Evolutionary conservation across 2,888 invertebrate species (phyloP), one percentile per base, ranked within the genome.

Genomic region (Serripes groenlandicus): DNA sequence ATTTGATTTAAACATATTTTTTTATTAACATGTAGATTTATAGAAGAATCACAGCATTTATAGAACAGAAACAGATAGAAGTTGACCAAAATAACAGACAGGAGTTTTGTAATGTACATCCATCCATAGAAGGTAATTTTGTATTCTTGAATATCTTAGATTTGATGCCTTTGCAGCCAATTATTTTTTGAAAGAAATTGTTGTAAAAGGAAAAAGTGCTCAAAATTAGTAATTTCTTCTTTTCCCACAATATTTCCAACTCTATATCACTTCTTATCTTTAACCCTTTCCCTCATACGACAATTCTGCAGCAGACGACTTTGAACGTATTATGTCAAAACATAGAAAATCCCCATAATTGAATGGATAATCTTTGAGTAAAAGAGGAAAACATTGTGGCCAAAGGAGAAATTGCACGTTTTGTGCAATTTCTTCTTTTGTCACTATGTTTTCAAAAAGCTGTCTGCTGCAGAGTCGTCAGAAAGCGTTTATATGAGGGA

Each of bases 31-130:
- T 15, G 9, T 28, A 94, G 94, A 92, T 95, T 30, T 87, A 96
- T 76, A 95, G 96, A 75, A 95, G 98, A 72, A 97, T 98, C 85
- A 96, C 83, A 34, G 96, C 97, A 90, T 97, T 97, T 90, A 97
- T 97, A 49, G 96, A 96, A 87, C 95, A 96, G 86, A 98, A 98
- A 95, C 95, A 97, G 42, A 96, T 96, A 80, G 97, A 97, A 95
- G 96, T 96, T 9, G 96, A 98, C 94, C 92, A 96, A 9, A 96
- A 96, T 83, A 98, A 98, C 93, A 96, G 97, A 28, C 96, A 96
- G 87, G 97, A 97, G 93, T 98, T 97, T 93, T 97, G 97, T 72
- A 77, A 83, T 70, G 85, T 85, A 7, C 85, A 86, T 75, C 86
- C 80, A 28, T 75, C 81, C n/a, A 80, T 88, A 74, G 87, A 88